Conservation (phyloP, 2,797 vertebrate species). For the Lepus townsendii region DNA sequence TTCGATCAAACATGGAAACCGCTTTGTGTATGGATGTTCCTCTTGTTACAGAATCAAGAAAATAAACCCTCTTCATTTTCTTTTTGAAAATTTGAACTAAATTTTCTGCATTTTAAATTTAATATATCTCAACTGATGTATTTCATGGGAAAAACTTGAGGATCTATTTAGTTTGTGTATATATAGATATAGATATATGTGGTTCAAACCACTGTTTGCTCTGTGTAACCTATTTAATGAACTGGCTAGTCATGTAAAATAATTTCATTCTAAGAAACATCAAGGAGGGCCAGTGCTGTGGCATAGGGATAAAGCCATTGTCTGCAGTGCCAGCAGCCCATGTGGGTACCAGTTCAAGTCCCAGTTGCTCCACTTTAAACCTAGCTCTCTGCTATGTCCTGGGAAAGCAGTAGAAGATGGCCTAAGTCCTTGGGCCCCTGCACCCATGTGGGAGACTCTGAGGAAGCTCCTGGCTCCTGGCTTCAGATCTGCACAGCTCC, state of each 20-base stretch:
- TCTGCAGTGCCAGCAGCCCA: too few relatives aligned
- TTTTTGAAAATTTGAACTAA: slow-evolving; percentile 5
- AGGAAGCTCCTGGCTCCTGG: too few relatives aligned
- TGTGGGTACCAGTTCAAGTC: too few relatives aligned
- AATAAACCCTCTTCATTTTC: background rate
- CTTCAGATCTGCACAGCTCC: too few relatives aligned
- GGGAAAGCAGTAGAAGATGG: too few relatives aligned
- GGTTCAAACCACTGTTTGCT: background rate
- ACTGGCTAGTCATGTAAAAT: background rate
- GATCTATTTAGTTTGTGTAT: background rate
- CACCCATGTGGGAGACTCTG: too few relatives aligned
- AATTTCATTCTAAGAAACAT: background rate
- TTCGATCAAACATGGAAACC: slow-evolving; percentile 4
- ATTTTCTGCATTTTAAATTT: background rate
- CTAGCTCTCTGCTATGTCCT: too few relatives aligned
- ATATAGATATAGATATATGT: too few relatives aligned
- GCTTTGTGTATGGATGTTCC: background rate
- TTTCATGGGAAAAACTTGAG: background rate
- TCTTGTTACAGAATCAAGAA: background rate
- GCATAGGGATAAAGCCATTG: too few relatives aligned
- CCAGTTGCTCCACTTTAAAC: too few relatives aligned
- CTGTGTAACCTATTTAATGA: background rate
- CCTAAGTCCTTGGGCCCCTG: too few relatives aligned
- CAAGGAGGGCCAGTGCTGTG: background rate
- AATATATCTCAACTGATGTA: background rate